These are phyloP conservation scores for Bacillus rossius DNA, from an alignment of 1,140 invertebrate genomes.

Conservation along the genomic window DNA sequence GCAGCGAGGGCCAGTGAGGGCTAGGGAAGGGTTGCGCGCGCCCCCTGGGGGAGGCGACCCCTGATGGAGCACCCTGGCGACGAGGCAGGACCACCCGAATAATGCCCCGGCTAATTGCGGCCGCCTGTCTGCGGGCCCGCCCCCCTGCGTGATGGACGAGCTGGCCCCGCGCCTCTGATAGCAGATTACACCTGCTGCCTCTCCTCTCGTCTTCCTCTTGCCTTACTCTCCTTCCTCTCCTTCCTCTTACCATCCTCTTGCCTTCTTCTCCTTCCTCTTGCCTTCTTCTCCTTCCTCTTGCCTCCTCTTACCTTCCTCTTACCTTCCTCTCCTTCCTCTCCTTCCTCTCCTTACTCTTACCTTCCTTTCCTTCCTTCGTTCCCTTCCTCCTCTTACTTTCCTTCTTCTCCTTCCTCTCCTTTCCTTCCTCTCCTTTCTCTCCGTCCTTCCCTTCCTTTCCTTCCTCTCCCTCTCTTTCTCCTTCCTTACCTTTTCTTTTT, in stretches of 20 bases:
- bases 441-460: no score
- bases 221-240: no score
- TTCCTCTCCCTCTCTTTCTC: no score
- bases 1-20: background rate
- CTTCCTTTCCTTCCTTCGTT: constrained; percentile 9
- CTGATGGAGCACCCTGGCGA: background rate
- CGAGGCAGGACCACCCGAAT: constrained; percentile 4
- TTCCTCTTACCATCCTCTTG: background rate
- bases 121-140: background rate
- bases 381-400: no score
- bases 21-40: background rate
- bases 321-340: constrained; percentile 12
- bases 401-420: no score
- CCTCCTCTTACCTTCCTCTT: background rate
- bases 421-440: no score
- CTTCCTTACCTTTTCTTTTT: no score
- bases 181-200: background rate
- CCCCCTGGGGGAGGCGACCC: background rate
- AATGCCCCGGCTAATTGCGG: constrained; percentile 6
- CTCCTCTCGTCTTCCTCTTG: no score
- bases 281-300: background rate
- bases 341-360: constrained; percentile 18
- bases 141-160: no score
- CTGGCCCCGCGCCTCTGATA: background rate
- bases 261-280: background rate